Evolutionary conservation across 2,113 vertebrate genomes (phyloP), one percentile per base, ranked within the genome.

Genomic region (Prunella fulvescens): DNA sequence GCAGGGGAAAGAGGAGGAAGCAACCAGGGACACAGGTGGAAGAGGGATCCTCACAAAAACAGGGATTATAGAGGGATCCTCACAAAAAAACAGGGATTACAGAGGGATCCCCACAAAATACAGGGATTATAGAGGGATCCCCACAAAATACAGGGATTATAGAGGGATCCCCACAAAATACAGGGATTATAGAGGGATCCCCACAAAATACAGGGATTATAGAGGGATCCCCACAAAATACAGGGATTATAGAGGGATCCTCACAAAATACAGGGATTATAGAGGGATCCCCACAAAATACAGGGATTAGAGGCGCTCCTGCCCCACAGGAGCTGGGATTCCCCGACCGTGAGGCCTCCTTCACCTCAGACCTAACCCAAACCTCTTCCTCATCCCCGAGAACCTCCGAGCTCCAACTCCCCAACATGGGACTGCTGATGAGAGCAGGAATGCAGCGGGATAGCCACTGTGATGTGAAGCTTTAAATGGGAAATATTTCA

Each of bases 371-470:
- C 11, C 4, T 3, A 35, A 14, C 5, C 23, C 61, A 23, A 28
- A 66, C 4, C 25, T 25, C 19, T 2, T 42, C 12, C 37, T 9
- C 51, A 16, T 3, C 14, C 20, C 37, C 0, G 6, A 11, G 12
- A 42, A 4, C 31, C 28, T 8, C 44, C 5, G 10, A 65, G 54
- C 70, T 64, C 26, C 77, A 35, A 11, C 7, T 39, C 7, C 20
- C 2, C 6, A 8, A 48, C 9, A 7, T 0, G 5, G 26, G 37
- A 18, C 11, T 1, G 11, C 42, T 3, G 74, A 6, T 1, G 2
- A 40, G 39, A 17, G 3, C 3, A 2, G 5, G 4, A 23, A 29
- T 1, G 0, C 2, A 15, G 1, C 11, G 10, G 8, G 1, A 1
- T 2, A 29, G 29, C 3, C 11, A 2, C 13, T 3, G 50, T 5